A percentile compares a stretch with the other conserved stretches of the same genome.
Evolutionary conservation across 1,140 invertebrate genomes (phyloP).

Genomic region (Bilobella aurantiaca): DNA sequence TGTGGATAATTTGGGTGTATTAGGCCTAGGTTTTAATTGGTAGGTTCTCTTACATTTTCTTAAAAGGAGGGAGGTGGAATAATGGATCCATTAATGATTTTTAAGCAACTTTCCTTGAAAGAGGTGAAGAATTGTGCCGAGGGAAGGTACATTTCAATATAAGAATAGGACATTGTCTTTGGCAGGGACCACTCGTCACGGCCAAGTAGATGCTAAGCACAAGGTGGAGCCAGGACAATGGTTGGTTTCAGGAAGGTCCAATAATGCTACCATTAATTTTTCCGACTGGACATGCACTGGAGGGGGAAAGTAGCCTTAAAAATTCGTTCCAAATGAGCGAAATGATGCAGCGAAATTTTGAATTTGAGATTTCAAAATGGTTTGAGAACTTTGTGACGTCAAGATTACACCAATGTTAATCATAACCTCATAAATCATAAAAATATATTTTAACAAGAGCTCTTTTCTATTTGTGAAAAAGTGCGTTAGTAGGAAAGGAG

Average conservation of each 20-base stretch:
- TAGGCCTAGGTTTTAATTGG: neutral
- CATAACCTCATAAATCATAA: no score
- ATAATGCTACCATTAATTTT: slow-evolving; percentile 12
- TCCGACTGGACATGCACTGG: neutral
- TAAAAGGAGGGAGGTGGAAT: neutral
- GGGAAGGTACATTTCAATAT: neutral
- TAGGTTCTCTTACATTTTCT: neutral
- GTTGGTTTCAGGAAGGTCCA: slow-evolving; percentile 26
- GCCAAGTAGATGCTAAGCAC: slow-evolving; percentile 1
- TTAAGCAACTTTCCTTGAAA: neutral
- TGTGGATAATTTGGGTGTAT: no score
- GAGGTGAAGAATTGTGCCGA: neutral
- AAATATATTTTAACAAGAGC: no score
- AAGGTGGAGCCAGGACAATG: slow-evolving; percentile 28
- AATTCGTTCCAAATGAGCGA: no score
- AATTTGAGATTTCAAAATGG: no score
- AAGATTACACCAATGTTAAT: no score
- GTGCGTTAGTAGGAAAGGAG: no score
- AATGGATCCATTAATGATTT: slow-evolving; percentile 6
- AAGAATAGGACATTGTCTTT: no score
- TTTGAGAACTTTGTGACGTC: no score
- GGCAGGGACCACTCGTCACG: neutral
- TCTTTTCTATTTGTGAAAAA: no score
- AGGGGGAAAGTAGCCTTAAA: neutral
- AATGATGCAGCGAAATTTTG: no score